A percentile compares a stretch with the other conserved stretches of the same genome.
Evolutionary conservation across 2,113 vertebrate species (phyloP).

Genomic region (Spilogale gracilis): DNA sequence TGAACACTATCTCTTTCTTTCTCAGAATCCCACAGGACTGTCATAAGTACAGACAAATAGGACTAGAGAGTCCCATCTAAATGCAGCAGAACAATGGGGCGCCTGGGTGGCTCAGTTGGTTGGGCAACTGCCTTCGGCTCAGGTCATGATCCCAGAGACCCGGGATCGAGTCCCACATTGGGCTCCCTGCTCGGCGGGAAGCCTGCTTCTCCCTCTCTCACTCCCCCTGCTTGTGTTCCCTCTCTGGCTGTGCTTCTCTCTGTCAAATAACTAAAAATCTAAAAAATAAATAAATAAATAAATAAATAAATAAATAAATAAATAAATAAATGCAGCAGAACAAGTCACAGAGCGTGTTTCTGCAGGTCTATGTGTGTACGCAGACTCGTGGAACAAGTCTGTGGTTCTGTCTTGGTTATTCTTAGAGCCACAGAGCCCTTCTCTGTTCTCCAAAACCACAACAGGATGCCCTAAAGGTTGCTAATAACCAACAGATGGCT

Average conservation of each 20-base stretch:
- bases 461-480: not conserved
- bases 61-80: not conserved
- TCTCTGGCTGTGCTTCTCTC: too few species aligned
- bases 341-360: not conserved
- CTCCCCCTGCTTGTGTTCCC: too few species aligned
- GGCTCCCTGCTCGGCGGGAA: too few species aligned
- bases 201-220: too few species aligned
- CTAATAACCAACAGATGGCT: conserved; percentile 18
- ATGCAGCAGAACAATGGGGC: not conserved
- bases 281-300: too few species aligned
- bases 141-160: too few species aligned
- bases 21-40: not conserved
- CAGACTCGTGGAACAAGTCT: not conserved
- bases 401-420: not conserved
- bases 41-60: conserved; percentile 33
- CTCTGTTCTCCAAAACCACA: not conserved
- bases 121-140: too few species aligned
- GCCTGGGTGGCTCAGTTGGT: too few species aligned
- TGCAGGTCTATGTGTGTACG: not conserved
- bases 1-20: conserved; percentile 35
- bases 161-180: too few species aligned
- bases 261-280: too few species aligned
- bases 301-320: too few species aligned
- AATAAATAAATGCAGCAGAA: not conserved
- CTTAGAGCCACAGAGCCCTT: not conserved